These are phyloP conservation scores for Cydia splendana DNA, from an alignment of 1,140 invertebrate species.

Conservation along the genomic window DNA sequence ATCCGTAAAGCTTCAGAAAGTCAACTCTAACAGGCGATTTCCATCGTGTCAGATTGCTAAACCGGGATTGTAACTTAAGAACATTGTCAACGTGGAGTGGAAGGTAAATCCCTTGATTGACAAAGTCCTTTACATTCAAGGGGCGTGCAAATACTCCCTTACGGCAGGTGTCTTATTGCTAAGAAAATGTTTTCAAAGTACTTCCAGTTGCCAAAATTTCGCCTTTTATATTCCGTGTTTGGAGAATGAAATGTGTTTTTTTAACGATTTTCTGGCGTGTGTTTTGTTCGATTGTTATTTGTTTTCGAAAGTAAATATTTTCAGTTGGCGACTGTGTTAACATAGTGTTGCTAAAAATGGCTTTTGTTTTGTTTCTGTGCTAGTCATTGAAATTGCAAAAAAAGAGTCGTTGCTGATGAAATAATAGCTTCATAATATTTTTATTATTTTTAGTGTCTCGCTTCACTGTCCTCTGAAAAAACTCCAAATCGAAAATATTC, in stretches of 20 bases:
- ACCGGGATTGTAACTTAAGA: slow-evolving; percentile 62
- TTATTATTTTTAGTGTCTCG: too few species aligned
- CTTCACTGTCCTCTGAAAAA: too few species aligned
- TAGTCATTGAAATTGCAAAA: neutral
- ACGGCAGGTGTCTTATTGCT: slow-evolving; percentile 52
- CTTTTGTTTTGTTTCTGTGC: neutral
- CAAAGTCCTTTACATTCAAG: slow-evolving; percentile 49
- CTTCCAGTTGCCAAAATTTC: slow-evolving; percentile 25
- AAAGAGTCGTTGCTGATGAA: neutral
- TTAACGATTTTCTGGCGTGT: slow-evolving; percentile 4
- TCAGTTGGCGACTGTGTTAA: neutral
- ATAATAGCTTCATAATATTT: too few species aligned
- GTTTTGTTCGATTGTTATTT: slow-evolving; percentile 15
- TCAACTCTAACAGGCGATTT: slow-evolving; percentile 35
- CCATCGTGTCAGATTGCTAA: slow-evolving; percentile 59
- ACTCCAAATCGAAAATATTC: too few species aligned
- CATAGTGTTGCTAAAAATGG: neutral
- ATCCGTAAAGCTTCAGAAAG: slow-evolving; percentile 22
- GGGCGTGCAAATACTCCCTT: slow-evolving; percentile 53
- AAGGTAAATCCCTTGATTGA: slow-evolving; percentile 69
- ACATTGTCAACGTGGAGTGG: slow-evolving; percentile 64
- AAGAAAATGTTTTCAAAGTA: slow-evolving; percentile 50
- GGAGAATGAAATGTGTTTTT: slow-evolving; percentile 6
- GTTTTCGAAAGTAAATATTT: slow-evolving; percentile 8
- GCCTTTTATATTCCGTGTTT: neutral